Evolutionary conservation across 2,797 vertebrate species (phyloP).

Genomic region (Momotus momota): DNA sequence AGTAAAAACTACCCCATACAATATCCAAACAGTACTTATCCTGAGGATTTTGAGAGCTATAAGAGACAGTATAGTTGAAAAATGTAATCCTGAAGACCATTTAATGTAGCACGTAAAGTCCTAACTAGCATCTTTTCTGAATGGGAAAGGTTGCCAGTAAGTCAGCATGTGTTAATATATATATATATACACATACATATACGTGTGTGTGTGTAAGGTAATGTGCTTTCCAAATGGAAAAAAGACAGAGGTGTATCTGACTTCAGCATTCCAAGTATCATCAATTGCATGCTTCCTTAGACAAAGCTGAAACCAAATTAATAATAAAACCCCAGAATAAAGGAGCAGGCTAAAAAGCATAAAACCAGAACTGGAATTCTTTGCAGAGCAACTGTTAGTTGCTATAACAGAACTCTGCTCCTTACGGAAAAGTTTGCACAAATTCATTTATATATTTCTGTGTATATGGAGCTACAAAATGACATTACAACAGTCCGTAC

Average conservation of each 20-base stretch:
- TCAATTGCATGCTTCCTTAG: neutral
- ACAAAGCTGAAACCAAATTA: neutral
- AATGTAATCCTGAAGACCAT: neutral
- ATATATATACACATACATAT: too few relatives aligned
- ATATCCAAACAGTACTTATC: neutral
- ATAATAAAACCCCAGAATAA: neutral
- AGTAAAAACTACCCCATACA: neutral
- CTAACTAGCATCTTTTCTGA: neutral
- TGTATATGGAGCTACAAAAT: neutral
- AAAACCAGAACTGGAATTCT: neutral
- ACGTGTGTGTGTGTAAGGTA: neutral
- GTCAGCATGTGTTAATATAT: too few relatives aligned
- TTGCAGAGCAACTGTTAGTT: neutral
- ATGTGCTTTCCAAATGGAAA: neutral
- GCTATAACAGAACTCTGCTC: neutral
- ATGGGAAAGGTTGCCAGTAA: neutral
- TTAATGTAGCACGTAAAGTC: fast-evolving
- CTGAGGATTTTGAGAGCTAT: neutral
- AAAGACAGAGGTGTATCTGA: neutral
- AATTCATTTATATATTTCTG: neutral
- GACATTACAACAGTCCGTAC: fast-evolving
- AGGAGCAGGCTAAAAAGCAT: neutral
- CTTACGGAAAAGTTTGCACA: neutral
- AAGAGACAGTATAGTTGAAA: neutral
- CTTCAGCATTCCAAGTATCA: neutral